Conservation (phyloP, 2,113 vertebrate genomes). For the Anolis carolinensis region DNA sequence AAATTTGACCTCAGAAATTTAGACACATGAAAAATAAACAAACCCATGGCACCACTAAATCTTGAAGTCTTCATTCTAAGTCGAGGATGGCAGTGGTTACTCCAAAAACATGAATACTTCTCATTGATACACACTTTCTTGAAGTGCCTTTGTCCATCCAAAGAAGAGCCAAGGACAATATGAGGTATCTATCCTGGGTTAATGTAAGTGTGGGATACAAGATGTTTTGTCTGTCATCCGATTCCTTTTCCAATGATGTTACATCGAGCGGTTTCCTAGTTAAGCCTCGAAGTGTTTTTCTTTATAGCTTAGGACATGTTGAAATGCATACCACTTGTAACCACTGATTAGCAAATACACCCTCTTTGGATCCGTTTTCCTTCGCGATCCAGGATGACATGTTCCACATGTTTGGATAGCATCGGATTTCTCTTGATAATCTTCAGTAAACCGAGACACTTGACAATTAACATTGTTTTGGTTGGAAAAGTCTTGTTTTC, state of each 20-base stretch:
- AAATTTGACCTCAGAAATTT: background rate
- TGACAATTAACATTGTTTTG: constrained; percentile 51
- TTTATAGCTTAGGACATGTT: constrained; percentile 18
- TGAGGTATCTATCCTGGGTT: background rate
- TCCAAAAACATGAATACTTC: background rate
- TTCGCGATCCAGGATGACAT: constrained; percentile 35
- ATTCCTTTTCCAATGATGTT: background rate
- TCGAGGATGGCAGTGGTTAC: background rate
- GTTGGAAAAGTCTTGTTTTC: constrained; percentile 35
- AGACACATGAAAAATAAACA: background rate
- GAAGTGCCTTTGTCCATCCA: accelerated
- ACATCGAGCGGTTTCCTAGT: constrained; percentile 18
- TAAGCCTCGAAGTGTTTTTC: constrained; percentile 19
- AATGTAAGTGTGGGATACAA: background rate
- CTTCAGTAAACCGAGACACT: constrained; percentile 1
- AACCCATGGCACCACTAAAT: background rate
- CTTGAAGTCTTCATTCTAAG: background rate
- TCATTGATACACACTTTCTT: background rate
- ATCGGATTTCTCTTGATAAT: constrained; percentile 46
- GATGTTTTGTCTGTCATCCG: background rate
- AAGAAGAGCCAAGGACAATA: background rate
- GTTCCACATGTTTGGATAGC: constrained; percentile 51
- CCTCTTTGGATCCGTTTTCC: constrained; percentile 37
- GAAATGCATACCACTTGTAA: constrained; percentile 10
- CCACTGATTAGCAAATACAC: constrained; percentile 29